These are phyloP conservation scores for Frieseomelitta varia DNA, from an alignment of 1,140 invertebrate species.

Conservation along the genomic window DNA sequence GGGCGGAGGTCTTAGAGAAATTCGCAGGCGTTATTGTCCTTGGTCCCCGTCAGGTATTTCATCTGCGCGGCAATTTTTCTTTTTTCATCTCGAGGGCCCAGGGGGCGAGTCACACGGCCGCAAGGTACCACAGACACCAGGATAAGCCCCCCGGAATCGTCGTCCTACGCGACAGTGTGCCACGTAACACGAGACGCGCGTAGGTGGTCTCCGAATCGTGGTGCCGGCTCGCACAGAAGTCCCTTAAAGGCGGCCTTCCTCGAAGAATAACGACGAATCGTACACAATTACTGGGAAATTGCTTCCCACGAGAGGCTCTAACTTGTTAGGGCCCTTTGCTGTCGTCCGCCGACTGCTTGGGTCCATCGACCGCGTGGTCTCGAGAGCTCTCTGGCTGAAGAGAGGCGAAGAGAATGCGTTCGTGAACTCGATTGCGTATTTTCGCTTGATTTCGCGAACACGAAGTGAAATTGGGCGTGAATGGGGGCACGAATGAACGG, in stretches of 20 bases:
- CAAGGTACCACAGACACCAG: background rate
- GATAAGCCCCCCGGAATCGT: background rate
- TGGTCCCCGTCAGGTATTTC: slow-evolving; percentile 18
- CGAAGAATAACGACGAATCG: slow-evolving; percentile 22
- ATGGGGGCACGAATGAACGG: no score
- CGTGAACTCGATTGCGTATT: background rate
- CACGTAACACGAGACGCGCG: slow-evolving; percentile 40
- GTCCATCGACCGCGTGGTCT: no score
- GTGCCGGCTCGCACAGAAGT: slow-evolving; percentile 2
- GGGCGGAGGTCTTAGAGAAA: slow-evolving; percentile 16
- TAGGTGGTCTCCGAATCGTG: slow-evolving; percentile 41
- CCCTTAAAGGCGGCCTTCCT: slow-evolving; percentile 10
- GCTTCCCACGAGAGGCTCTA: background rate
- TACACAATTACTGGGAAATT: slow-evolving; percentile 13
- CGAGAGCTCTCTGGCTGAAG: background rate
- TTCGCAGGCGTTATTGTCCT: slow-evolving; percentile 41
- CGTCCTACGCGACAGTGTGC: slow-evolving; percentile 35
- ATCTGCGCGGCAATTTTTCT: background rate
- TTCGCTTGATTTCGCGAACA: background rate
- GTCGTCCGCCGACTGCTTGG: background rate
- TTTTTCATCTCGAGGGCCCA: background rate
- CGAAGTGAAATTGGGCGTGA: background rate
- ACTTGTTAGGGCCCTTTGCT: background rate
- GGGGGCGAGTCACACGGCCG: slow-evolving; percentile 3
- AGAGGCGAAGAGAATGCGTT: background rate